Conservation (phyloP, 30 jellyfish, hydroid and myxozoan genomes). For the Cassiopea xamachana region DNA sequence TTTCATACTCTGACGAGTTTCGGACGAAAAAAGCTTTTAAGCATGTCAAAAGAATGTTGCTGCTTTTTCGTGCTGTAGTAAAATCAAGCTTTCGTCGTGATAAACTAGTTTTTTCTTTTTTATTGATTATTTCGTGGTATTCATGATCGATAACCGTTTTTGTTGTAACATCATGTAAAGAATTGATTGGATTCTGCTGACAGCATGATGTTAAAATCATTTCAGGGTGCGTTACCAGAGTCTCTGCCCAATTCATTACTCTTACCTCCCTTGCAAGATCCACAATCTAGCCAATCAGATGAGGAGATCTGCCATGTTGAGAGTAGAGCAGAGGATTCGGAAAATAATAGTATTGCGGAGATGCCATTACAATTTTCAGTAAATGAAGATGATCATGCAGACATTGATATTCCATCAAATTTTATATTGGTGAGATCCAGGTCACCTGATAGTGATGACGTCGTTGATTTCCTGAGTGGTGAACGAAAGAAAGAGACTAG, state of each 20-base stretch:
- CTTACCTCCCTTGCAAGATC: not conserved
- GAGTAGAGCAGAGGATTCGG: not conserved
- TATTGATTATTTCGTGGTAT: no score
- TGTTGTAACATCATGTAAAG: no score
- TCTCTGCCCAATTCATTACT: constrained; percentile 26
- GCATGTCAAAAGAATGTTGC: no score
- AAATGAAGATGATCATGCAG: constrained; percentile 1
- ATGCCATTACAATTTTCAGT: not conserved
- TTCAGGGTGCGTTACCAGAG: constrained; percentile 25
- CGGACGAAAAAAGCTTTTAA: no score
- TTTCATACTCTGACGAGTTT: no score
- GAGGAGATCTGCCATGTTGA: constrained; percentile 8
- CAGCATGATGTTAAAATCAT: not conserved
- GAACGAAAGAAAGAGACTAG: constrained; percentile 44
- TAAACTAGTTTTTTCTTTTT: no score
- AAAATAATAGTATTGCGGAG: not conserved
- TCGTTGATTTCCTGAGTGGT: constrained; percentile 43
- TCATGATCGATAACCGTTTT: no score
- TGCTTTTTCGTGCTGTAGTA: no score
- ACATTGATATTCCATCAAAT: constrained; percentile 21
- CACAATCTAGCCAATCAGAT: constrained; percentile 6
- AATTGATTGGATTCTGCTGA: no score
- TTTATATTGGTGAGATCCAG: constrained; percentile 31
- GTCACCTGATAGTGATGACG: constrained; percentile 9
- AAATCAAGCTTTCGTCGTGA: no score